A percentile compares a stretch with the other conserved stretches of the same genome.
phyloP scores from a whole-genome alignment of 2,888 invertebrate genomes.

The Thereva unica region DNA sequence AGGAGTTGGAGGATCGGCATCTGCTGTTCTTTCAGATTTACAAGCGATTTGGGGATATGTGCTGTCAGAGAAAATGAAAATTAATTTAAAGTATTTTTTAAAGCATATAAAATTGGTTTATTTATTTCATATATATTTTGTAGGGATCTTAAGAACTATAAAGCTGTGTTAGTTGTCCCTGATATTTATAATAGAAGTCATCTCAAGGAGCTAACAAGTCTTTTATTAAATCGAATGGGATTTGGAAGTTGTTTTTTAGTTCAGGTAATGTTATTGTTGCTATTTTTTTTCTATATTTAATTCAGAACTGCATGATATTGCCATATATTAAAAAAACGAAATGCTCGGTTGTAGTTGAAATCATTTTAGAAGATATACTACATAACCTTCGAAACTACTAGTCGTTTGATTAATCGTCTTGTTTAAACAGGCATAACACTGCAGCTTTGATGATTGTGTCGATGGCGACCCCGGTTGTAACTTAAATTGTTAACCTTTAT shows the following conservation, averaged over 20 bases:
- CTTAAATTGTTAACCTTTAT: too few relatives aligned
- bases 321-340: too few relatives aligned
- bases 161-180: slow-evolving; percentile 85
- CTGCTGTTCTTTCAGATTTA: slow-evolving; percentile 80
- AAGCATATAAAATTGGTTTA: slow-evolving; percentile 44
- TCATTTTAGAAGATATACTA: too few relatives aligned
- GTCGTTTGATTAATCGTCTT: too few relatives aligned
- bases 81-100: slow-evolving; percentile 62
- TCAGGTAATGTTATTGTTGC: slow-evolving; percentile 41
- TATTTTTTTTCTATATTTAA: too few relatives aligned
- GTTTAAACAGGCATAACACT: too few relatives aligned
- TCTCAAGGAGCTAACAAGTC: slow-evolving; percentile 79
- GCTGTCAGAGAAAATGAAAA: slow-evolving; percentile 75
- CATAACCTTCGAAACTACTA: too few relatives aligned
- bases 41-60: slow-evolving; percentile 87
- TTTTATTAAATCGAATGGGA: slow-evolving; percentile 79
- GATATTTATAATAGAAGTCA: slow-evolving; percentile 87
- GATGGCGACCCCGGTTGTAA: too few relatives aligned
- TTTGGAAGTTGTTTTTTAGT: slow-evolving; percentile 73
- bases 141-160: slow-evolving; percentile 73
- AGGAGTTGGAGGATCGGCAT: slow-evolving; percentile 83
- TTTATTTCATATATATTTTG: slow-evolving; percentile 40
- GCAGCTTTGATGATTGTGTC: too few relatives aligned
- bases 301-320: too few relatives aligned
- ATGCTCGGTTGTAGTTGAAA: too few relatives aligned